Evolutionary conservation across 2,113 vertebrate genomes (phyloP).

Genomic region (Neogobius melanostomus): DNA sequence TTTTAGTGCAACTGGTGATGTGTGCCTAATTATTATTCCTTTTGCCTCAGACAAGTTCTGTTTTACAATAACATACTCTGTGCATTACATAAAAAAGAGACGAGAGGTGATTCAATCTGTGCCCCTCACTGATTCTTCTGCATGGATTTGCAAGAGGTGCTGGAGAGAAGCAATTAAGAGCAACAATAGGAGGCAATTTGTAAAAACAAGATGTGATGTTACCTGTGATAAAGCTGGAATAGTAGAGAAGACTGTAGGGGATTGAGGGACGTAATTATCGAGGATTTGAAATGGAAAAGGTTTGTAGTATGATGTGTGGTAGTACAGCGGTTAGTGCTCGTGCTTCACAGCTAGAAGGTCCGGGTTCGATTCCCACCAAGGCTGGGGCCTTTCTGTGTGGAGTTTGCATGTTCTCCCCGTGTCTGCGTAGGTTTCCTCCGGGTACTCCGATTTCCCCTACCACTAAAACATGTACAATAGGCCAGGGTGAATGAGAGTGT

Average conservation of each 20-base stretch:
- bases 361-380: no score
- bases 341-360: no score
- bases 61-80: background rate
- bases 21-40: background rate
- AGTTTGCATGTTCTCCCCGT: no score
- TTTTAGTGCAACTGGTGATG: background rate
- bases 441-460: no score
- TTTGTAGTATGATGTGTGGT: background rate
- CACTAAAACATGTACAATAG: no score
- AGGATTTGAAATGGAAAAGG: background rate
- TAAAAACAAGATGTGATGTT: constrained; percentile 6
- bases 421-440: no score
- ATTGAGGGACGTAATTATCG: background rate
- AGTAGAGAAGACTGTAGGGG: background rate
- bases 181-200: constrained; percentile 4
- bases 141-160: constrained; percentile 21
- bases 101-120: constrained; percentile 13
- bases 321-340: no score
- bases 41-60: background rate
- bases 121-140: constrained; percentile 13
- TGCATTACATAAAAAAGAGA: background rate
- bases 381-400: no score
- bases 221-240: background rate
- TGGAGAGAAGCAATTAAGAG: constrained; percentile 20
- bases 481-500: no score